Evolutionary conservation across 2,113 vertebrate species (phyloP).

Genomic region (Vulpes vulpes): DNA sequence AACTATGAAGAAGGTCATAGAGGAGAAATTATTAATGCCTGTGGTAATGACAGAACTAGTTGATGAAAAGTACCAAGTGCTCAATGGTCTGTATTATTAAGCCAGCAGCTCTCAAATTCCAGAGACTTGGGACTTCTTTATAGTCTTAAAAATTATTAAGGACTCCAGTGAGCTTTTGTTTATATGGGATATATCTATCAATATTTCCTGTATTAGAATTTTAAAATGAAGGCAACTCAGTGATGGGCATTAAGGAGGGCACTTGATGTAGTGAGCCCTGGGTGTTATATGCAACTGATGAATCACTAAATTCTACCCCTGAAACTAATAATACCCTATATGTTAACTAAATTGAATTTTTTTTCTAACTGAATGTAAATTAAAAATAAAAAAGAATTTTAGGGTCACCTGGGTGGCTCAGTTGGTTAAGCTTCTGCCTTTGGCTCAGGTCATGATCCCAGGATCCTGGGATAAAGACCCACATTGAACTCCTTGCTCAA

Average conservation of each 20-base stretch:
- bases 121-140: background rate
- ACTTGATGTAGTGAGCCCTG: background rate
- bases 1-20: background rate
- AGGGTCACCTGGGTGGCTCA: no score
- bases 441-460: no score
- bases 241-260: background rate
- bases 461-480: no score
- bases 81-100: background rate
- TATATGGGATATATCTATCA: background rate
- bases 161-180: background rate
- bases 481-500: no score
- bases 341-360: background rate
- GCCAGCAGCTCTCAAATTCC: background rate
- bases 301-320: background rate
- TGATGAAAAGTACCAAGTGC: background rate
- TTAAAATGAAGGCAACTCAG: background rate
- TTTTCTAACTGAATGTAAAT: background rate
- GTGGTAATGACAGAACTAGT: background rate
- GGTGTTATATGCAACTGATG: background rate
- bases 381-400: background rate
- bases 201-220: background rate
- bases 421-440: no score
- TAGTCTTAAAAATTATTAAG: background rate
- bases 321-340: background rate
- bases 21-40: background rate